Conservation (phyloP, 2,113 vertebrate species). For the Morone saxatilis region DNA sequence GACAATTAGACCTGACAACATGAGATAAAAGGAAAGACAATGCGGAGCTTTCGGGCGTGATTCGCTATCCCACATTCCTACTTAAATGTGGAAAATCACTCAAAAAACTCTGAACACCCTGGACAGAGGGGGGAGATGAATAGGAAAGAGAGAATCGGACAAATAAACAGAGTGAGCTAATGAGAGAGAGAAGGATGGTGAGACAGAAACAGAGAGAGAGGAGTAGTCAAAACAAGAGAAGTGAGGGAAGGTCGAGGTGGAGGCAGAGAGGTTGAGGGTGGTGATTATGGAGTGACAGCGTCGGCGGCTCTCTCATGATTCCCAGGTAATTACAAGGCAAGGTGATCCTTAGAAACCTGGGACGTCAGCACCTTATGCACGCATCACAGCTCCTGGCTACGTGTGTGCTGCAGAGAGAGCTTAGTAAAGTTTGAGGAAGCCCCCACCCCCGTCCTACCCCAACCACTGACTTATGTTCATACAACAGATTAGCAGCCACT, state of each 20-base stretch:
- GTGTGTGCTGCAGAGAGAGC: conserved; percentile 26
- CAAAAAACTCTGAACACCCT: background rate
- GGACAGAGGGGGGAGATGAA: conserved; percentile 6
- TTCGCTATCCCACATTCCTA: background rate
- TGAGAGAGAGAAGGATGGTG: conserved; percentile 37
- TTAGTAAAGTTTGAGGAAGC: conserved; percentile 33
- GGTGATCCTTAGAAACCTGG: conserved; percentile 85
- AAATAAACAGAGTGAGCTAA: conserved; percentile 54
- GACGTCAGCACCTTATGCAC: conserved; percentile 84
- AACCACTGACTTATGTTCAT: conserved; percentile 28
- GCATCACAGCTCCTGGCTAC: conserved; percentile 74
- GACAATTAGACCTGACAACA: conserved; percentile 61
- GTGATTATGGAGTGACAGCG: conserved; percentile 87
- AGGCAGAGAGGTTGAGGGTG: conserved; percentile 76
- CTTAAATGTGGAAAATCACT: background rate
- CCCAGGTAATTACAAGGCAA: conserved; percentile 90
- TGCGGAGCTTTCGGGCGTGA: background rate
- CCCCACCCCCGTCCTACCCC: background rate
- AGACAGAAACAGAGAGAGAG: conserved; percentile 49
- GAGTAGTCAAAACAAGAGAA: conserved; percentile 59
- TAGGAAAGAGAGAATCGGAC: conserved; percentile 27
- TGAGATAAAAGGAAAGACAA: conserved; percentile 39
- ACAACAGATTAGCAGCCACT: conserved; percentile 66
- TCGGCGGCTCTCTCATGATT: conserved; percentile 87
- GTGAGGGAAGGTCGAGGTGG: conserved; percentile 58